A percentile compares a stretch with the other conserved stretches of the same genome.
Conservation (phyloP, 2,113 vertebrate species). For the Syngnathoides biaculeatus region DNA sequence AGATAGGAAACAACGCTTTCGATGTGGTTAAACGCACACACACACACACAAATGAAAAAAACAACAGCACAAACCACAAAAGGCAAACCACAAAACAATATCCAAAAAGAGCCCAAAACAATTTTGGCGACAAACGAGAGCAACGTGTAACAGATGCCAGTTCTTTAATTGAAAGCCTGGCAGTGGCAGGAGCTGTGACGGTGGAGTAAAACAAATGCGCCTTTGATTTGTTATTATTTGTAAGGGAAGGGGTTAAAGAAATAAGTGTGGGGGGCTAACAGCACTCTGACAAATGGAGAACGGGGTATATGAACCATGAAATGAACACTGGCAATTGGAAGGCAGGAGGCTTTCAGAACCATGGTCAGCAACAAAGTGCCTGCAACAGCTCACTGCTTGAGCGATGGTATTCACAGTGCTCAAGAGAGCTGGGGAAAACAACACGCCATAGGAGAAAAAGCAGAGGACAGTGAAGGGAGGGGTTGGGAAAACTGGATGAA, state of each 20-base stretch:
- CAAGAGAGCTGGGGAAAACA: slow-evolving; percentile 53
- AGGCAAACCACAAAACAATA: slow-evolving; percentile 1
- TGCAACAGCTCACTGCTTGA: slow-evolving; percentile 78
- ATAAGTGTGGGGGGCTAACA: slow-evolving; percentile 73
- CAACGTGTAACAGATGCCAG: slow-evolving; percentile 22
- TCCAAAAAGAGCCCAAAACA: slow-evolving; percentile 4
- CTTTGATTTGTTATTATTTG: slow-evolving; percentile 78
- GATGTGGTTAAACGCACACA: slow-evolving; percentile 3
- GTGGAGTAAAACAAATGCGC: slow-evolving; percentile 68
- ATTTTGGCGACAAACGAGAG: slow-evolving; percentile 9
- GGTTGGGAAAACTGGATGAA: slow-evolving; percentile 17
- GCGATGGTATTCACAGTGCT: slow-evolving; percentile 72
- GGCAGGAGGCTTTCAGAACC: slow-evolving; percentile 76
- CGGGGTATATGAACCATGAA: slow-evolving; percentile 81
- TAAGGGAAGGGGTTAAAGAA: slow-evolving; percentile 78
- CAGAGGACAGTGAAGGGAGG: slow-evolving; percentile 15
- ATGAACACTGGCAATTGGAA: slow-evolving; percentile 80
- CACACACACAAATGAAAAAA: not conserved
- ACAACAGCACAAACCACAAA: slow-evolving; percentile 6
- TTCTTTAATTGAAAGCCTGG: slow-evolving; percentile 62
- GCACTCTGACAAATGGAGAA: slow-evolving; percentile 79
- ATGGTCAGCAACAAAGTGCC: slow-evolving; percentile 80
- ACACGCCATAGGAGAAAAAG: slow-evolving; percentile 40
- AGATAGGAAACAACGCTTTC: slow-evolving; percentile 1
- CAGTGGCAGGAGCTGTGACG: slow-evolving; percentile 32